Evolutionary conservation across 2,888 invertebrate species (phyloP).

Genomic region (Nephrotoma flavescens): DNA sequence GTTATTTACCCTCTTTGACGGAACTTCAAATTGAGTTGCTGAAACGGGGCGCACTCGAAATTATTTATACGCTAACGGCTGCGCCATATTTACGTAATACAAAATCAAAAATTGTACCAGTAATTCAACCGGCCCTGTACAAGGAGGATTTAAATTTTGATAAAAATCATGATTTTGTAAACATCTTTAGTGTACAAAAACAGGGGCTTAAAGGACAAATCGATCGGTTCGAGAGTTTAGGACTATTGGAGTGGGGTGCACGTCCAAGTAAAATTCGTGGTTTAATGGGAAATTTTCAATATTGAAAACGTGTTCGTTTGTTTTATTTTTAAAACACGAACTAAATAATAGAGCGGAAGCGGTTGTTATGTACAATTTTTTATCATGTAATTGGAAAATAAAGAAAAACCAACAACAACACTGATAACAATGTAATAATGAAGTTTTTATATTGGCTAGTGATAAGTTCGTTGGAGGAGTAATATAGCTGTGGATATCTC

Average conservation of each 20-base stretch:
- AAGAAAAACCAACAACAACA: neutral
- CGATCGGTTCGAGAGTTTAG: constrained; percentile 7
- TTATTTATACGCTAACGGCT: constrained; percentile 8
- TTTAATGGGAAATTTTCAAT: constrained; percentile 2
- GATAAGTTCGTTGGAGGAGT: neutral
- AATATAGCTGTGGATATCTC: neutral
- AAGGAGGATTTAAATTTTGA: constrained; percentile 1
- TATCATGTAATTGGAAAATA: neutral
- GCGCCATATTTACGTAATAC: constrained; percentile 9
- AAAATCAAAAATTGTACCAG: constrained; percentile 7
- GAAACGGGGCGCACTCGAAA: constrained; percentile 9
- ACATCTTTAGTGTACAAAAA: neutral
- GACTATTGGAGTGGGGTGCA: constrained; percentile 9
- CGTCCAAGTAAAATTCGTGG: constrained; percentile 5
- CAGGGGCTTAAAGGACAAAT: constrained; percentile 4
- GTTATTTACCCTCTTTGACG: constrained; percentile 8
- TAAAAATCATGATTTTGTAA: neutral
- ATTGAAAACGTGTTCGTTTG: neutral
- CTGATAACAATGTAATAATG: neutral
- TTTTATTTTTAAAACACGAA: neutral
- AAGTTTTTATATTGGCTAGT: neutral
- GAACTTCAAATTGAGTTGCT: constrained; percentile 11
- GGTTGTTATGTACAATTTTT: neutral
- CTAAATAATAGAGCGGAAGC: neutral
- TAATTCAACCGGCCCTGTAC: constrained; percentile 7